Conservation (phyloP, 1,140 invertebrate species). For the Drosophila parabipectinata region DNA sequence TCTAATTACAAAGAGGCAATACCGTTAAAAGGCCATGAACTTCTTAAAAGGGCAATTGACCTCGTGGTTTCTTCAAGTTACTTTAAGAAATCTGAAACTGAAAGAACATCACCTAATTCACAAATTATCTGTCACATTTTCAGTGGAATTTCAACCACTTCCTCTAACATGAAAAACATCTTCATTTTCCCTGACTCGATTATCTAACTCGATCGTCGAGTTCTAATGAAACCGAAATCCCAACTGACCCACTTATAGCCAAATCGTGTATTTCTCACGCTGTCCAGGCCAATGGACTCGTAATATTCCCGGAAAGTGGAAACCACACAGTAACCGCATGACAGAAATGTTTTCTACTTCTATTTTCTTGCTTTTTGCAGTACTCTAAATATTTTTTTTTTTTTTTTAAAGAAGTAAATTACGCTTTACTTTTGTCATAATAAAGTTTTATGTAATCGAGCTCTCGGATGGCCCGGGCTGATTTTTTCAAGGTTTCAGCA, state of each 20-base stretch:
- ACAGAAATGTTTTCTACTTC: conserved; percentile 25
- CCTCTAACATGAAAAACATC: neutral
- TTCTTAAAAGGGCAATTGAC: neutral
- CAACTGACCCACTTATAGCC: conserved; percentile 13
- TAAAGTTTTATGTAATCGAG: conserved; percentile 41
- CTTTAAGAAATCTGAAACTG: neutral
- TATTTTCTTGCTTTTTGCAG: conserved; percentile 17
- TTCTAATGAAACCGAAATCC: conserved; percentile 31
- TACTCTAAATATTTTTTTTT: conserved; percentile 3
- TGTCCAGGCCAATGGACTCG: conserved; percentile 28
- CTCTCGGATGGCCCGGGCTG: conserved; percentile 12
- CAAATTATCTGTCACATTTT: conserved; percentile 8
- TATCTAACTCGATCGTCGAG: conserved; percentile 22
- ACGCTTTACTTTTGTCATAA: conserved; percentile 34
- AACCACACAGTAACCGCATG: conserved; percentile 33
- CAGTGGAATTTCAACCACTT: conserved; percentile 3
- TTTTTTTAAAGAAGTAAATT: conserved; percentile 24
- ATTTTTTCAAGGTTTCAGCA: conserved; percentile 47
- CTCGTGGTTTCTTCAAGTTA: neutral
- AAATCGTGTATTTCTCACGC: conserved; percentile 28
- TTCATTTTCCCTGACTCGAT: neutral
- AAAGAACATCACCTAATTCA: neutral
- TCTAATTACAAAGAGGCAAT: conserved; percentile 11
- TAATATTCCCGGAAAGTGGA: conserved; percentile 19
- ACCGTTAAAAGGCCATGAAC: conserved; percentile 20